Evolutionary conservation across 2,113 vertebrate species (phyloP).

Genomic region (Melozone crissalis): DNA sequence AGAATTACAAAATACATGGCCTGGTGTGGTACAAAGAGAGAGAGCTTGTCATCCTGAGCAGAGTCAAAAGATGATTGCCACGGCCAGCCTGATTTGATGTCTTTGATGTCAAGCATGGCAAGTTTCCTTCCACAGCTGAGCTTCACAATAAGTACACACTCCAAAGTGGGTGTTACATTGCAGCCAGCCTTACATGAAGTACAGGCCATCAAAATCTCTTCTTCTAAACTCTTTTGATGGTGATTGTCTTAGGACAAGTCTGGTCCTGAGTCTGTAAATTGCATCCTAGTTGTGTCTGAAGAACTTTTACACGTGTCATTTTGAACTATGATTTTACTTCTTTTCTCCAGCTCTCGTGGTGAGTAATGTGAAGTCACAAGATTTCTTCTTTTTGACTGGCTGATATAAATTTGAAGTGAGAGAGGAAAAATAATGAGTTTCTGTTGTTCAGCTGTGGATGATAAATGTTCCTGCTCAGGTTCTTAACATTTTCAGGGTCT

Average conservation of each 20-base stretch:
- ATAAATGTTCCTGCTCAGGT: background rate
- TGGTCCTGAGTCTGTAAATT: background rate
- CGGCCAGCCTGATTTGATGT: background rate
- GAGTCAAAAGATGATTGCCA: background rate
- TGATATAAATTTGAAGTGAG: background rate
- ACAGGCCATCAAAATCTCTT: background rate
- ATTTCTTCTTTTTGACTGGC: background rate
- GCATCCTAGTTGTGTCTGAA: background rate
- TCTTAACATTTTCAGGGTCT: constrained; percentile 4
- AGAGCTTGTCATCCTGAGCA: background rate
- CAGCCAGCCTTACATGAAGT: background rate
- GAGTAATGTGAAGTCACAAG: background rate
- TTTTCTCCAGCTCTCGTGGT: background rate
- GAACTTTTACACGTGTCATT: background rate
- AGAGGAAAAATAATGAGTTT: background rate
- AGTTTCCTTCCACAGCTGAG: background rate
- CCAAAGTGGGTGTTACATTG: background rate
- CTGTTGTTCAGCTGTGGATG: background rate
- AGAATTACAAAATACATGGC: background rate
- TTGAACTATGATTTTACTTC: background rate
- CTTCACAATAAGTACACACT: background rate
- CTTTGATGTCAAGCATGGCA: background rate
- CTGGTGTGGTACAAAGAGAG: background rate
- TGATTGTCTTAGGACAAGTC: background rate
- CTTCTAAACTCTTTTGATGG: background rate